Evolutionary conservation across 2,797 vertebrate genomes (phyloP).

Genomic region (Lagocephalus sceleratus): DNA sequence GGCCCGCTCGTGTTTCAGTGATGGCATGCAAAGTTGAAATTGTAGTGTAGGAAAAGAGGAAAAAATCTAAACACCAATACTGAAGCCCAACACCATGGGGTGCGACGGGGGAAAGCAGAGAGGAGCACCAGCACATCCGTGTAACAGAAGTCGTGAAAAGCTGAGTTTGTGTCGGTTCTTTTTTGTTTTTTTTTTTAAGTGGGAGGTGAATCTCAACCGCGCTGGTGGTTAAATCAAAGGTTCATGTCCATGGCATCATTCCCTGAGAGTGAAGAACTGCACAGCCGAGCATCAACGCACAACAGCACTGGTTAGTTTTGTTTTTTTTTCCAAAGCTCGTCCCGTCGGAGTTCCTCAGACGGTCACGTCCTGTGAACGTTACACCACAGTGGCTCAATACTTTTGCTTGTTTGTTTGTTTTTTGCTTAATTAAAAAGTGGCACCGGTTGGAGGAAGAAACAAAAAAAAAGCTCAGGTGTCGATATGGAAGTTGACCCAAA

Average conservation of each 20-base stretch:
- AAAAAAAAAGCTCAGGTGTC: conserved; percentile 45
- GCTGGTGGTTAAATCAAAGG: conserved; percentile 73
- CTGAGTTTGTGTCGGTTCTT: conserved; percentile 14
- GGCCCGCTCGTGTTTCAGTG: conserved; percentile 75
- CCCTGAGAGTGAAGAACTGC: conserved; percentile 80
- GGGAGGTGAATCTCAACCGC: conserved; percentile 40
- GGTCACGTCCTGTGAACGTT: conserved; percentile 32
- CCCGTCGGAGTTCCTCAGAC: conserved; percentile 42
- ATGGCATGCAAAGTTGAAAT: conserved; percentile 61
- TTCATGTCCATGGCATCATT: conserved; percentile 74
- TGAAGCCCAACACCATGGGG: conserved; percentile 31
- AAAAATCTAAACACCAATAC: conserved; percentile 24
- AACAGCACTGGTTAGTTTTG: conserved; percentile 39
- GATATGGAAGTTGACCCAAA: conserved; percentile 40
- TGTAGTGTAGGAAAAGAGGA: conserved; percentile 53
- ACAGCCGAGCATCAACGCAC: conserved; percentile 54
- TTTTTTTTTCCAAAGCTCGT: conserved; percentile 40
- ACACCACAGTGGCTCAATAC: conserved; percentile 67
- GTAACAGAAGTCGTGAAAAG: conserved; percentile 7
- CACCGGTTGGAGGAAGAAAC: conserved; percentile 29
- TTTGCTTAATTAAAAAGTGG: conserved; percentile 59
- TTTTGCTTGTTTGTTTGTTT: conserved; percentile 27
- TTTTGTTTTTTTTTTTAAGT: conserved; percentile 3
- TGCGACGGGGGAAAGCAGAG: conserved; percentile 18
- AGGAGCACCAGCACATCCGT: conserved; percentile 25